Conservation (phyloP, 2,888 invertebrate genomes). For the Gastrophysa polygoni region DNA sequence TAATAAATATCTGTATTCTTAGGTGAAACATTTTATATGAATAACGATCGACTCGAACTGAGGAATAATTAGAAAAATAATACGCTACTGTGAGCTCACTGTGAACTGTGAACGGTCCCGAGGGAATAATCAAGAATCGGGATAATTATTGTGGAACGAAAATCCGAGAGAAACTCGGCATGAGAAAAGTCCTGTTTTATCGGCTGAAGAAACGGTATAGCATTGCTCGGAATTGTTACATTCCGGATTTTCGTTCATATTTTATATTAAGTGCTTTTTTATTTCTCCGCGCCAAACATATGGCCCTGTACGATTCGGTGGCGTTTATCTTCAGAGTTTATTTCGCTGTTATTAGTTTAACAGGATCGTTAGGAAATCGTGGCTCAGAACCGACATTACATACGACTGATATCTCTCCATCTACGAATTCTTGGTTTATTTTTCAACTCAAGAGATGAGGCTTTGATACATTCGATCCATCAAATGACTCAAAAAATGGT, state of each 20-base stretch:
- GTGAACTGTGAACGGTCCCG: not conserved
- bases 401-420: too few relatives aligned
- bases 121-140: not conserved
- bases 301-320: slow-evolving; percentile 3
- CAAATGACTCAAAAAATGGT: too few relatives aligned
- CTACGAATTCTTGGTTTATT: too few relatives aligned
- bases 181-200: slow-evolving; percentile 19
- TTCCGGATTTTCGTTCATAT: slow-evolving; percentile 19
- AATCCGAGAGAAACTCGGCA: slow-evolving; percentile 22
- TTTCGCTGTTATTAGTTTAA: slow-evolving; percentile 21
- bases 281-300: slow-evolving; percentile 16
- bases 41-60: too few relatives aligned
- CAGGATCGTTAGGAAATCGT: slow-evolving; percentile 14
- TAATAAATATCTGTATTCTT: too few relatives aligned
- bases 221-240: slow-evolving; percentile 21
- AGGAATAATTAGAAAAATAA: too few relatives aligned
- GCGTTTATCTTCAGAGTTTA: slow-evolving; percentile 15
- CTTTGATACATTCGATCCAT: too few relatives aligned
- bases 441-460: too few relatives aligned
- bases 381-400: too few relatives aligned
- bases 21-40: too few relatives aligned
- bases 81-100: too few relatives aligned
- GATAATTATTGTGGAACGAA: not conserved
- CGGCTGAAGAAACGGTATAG: slow-evolving; percentile 20
- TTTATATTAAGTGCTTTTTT: slow-evolving; percentile 23